Evolutionary conservation across 92 coral and sea anemone species (phyloP).

Genomic region (Heteractis magnifica): DNA sequence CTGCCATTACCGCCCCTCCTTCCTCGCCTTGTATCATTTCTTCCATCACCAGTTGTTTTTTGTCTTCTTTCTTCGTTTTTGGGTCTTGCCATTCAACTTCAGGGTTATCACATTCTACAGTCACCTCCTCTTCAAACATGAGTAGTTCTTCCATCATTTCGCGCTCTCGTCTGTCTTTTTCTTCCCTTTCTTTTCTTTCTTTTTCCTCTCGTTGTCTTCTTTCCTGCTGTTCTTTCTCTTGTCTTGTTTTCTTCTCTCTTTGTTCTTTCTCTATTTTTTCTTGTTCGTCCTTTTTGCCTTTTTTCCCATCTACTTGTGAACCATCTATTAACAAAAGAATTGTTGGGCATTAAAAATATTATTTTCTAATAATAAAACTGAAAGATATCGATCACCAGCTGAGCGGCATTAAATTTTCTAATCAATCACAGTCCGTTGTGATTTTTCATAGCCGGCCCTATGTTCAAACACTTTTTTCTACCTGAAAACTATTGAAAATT

Average conservation of each 20-base stretch:
- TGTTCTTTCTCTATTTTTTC: not conserved
- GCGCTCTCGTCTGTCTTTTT: not conserved
- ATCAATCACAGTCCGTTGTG: too few relatives aligned
- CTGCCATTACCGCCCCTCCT: too few relatives aligned
- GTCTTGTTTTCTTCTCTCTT: not conserved
- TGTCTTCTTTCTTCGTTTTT: not conserved
- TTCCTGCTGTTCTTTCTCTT: conserved; percentile 1
- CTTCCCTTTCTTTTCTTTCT: not conserved
- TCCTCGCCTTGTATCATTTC: not conserved
- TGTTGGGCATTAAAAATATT: not conserved
- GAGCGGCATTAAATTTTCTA: too few relatives aligned
- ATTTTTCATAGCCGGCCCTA: too few relatives aligned
- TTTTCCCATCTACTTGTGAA: not conserved
- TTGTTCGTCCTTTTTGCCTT: conserved; percentile 1
- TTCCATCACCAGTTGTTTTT: too few relatives aligned
- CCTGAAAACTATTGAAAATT: too few relatives aligned
- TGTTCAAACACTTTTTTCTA: too few relatives aligned
- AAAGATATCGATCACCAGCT: too few relatives aligned
- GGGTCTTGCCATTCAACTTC: not conserved
- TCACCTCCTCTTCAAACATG: conserved; percentile 2
- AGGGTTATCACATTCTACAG: not conserved
- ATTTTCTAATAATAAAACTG: not conserved
- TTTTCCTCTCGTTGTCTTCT: conserved; percentile 10
- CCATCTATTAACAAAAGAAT: not conserved
- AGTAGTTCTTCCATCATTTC: not conserved